These are phyloP conservation scores for Hucho hucho DNA, from an alignment of 2,113 vertebrate species.

Conservation along the genomic window DNA sequence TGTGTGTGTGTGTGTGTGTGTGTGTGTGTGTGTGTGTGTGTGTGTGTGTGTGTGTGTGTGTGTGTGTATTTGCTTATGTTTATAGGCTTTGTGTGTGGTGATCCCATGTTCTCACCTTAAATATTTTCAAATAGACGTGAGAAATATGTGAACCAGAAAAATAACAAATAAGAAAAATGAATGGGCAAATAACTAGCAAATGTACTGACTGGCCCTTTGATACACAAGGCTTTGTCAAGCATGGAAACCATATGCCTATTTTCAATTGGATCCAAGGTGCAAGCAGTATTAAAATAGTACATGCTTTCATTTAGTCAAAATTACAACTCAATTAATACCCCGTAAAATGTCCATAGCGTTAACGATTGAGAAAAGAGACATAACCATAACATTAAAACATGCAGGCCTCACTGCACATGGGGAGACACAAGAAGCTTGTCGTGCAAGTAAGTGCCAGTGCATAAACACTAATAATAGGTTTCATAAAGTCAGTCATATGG, in stretches of 20 bases:
- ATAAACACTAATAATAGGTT: constrained; percentile 74
- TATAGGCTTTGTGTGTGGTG: constrained; percentile 13
- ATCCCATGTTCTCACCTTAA: no score
- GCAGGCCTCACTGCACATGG: constrained; percentile 59
- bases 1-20: constrained; percentile 17
- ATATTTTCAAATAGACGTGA: background rate
- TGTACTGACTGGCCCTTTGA: constrained; percentile 18
- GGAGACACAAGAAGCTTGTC: constrained; percentile 51
- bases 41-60: constrained; percentile 5
- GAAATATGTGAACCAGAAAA: background rate
- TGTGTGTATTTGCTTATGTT: background rate
- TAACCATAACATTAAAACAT: constrained; percentile 69
- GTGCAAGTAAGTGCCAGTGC: constrained; percentile 64
- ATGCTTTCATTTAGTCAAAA: constrained; percentile 72
- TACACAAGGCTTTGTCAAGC: constrained; percentile 30
- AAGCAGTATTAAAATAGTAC: constrained; percentile 65
- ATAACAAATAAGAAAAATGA: constrained; percentile 17
- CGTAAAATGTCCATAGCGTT: constrained; percentile 73
- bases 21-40: constrained; percentile 15
- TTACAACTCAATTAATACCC: constrained; percentile 77
- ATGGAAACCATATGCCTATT: constrained; percentile 56
- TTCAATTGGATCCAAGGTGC: constrained; percentile 71
- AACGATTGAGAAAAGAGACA: constrained; percentile 69
- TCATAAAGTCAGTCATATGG: constrained; percentile 68
- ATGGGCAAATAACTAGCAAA: constrained; percentile 4